Evolutionary conservation across 2,888 invertebrate genomes (phyloP), one percentile per base, ranked within the genome.

Genomic region (Halocaridina rubra): DNA sequence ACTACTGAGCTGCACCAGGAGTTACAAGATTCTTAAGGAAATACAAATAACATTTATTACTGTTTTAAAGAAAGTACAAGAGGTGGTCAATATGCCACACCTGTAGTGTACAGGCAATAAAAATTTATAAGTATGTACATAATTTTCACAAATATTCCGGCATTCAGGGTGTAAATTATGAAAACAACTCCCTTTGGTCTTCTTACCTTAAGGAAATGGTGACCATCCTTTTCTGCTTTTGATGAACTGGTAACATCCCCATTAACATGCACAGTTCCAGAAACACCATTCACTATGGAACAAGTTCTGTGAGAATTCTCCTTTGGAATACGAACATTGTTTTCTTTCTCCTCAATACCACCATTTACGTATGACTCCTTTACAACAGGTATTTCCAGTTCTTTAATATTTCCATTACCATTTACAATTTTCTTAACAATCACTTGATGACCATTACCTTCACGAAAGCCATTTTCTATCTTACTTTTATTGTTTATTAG

Each of bases 131-230:
- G n/a, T n/a, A n/a, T n/a, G n/a, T n/a, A n/a, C n/a, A n/a, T n/a
- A n/a, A n/a, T n/a, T n/a, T n/a, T n/a, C n/a, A n/a, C n/a, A n/a
- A n/a, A n/a, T n/a, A n/a, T n/a, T n/a, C n/a, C n/a, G n/a, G n/a
- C n/a, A n/a, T n/a, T n/a, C n/a, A n/a, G n/a, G n/a, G n/a, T n/a
- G n/a, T n/a, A n/a, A n/a, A n/a, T n/a, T n/a, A n/a, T n/a, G n/a
- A n/a, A n/a, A n/a, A n/a, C n/a, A n/a, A n/a, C n/a, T n/a, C n/a
- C n/a, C n/a, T n/a, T n/a, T n/a, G n/a, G n/a, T n/a, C n/a, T n/a
- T n/a, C 84, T 89, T 89, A 92, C 92, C 89, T 93, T 93, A 89
- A 96, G 91, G 91, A 96, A 97, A 91, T 95, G 95, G 90, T 95
- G 93, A 27, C 94, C 97, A 91, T 96, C 94, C 89, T 94, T 95